These are phyloP conservation scores for Lapara coniferarum DNA, from an alignment of 2,888 invertebrate species.

Conservation along the genomic window DNA sequence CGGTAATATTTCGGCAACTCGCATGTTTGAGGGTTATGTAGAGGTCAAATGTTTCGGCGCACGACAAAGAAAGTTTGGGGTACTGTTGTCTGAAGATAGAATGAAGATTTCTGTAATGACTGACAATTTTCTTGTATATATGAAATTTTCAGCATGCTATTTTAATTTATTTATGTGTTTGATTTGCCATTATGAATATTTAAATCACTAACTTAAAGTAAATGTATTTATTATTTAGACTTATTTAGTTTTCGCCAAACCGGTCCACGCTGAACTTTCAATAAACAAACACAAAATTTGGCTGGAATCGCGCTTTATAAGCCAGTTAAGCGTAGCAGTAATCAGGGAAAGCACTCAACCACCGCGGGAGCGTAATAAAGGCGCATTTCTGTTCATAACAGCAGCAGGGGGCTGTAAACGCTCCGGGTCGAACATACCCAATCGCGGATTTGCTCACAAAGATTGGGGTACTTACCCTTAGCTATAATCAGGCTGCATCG, in stretches of 20 bases:
- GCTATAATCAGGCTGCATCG: neutral
- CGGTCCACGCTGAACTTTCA: neutral
- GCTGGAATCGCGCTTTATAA: conserved; percentile 11
- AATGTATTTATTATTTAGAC: too few species aligned
- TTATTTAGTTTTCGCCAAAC: neutral
- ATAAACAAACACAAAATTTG: conserved; percentile 4
- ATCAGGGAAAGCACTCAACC: conserved; percentile 23
- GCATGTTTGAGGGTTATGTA: neutral
- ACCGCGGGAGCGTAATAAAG: conserved; percentile 13
- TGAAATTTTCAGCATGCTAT: too few species aligned
- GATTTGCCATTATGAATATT: too few species aligned
- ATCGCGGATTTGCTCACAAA: conserved; percentile 25
- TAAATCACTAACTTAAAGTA: too few species aligned
- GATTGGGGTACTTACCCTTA: conserved; percentile 26
- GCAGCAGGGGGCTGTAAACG: conserved; percentile 32
- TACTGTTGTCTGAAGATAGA: neutral
- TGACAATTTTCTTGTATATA: neutral
- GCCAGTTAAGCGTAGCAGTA: neutral
- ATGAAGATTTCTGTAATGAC: neutral
- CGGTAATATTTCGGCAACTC: neutral
- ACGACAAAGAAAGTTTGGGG: neutral
- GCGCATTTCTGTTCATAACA: conserved; percentile 23
- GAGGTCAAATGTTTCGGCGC: neutral
- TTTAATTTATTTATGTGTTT: too few species aligned
- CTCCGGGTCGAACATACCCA: conserved; percentile 28